These are phyloP conservation scores for Sebastiscus albofasciatus DNA, from an alignment of 2,797 vertebrate genomes.

Conservation along the genomic window DNA sequence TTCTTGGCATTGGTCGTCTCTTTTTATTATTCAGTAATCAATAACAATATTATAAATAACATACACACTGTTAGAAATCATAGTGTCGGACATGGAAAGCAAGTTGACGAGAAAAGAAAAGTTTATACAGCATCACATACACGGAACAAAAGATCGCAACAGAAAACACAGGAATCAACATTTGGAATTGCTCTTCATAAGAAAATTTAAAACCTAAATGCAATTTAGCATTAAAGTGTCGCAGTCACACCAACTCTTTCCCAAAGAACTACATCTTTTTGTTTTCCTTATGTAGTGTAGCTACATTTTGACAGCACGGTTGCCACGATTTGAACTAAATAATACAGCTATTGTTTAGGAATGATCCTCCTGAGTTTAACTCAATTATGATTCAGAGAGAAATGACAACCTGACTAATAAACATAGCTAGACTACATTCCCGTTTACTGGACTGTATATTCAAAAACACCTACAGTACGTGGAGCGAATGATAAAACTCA, in stretches of 20 bases:
- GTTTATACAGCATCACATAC: conserved; percentile 13
- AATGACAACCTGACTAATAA: conserved; percentile 12
- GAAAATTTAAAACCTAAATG: conserved; percentile 21
- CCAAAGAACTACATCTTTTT: background rate
- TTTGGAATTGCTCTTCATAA: background rate
- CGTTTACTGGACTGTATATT: background rate
- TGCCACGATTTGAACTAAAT: background rate
- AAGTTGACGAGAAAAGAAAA: conserved; percentile 25
- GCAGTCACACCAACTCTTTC: background rate
- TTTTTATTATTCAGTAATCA: conserved; percentile 71
- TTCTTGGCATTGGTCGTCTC: background rate
- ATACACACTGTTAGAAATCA: conserved; percentile 58
- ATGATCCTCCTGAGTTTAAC: conserved; percentile 53
- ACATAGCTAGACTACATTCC: conserved; percentile 17
- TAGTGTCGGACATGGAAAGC: conserved; percentile 53
- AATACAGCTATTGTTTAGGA: conserved; percentile 13
- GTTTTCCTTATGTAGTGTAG: background rate
- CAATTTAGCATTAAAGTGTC: conserved; percentile 42
- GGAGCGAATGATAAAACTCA: conserved; percentile 81
- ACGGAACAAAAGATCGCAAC: conserved; percentile 29
- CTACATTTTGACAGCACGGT: conserved; percentile 23
- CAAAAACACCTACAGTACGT: background rate
- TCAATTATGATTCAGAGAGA: conserved; percentile 20
- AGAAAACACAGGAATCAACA: conserved; percentile 27
- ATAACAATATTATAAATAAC: conserved; percentile 66